These are phyloP conservation scores for Tetranychus piercei DNA, from an alignment of 2,888 invertebrate species.

Conservation along the genomic window DNA sequence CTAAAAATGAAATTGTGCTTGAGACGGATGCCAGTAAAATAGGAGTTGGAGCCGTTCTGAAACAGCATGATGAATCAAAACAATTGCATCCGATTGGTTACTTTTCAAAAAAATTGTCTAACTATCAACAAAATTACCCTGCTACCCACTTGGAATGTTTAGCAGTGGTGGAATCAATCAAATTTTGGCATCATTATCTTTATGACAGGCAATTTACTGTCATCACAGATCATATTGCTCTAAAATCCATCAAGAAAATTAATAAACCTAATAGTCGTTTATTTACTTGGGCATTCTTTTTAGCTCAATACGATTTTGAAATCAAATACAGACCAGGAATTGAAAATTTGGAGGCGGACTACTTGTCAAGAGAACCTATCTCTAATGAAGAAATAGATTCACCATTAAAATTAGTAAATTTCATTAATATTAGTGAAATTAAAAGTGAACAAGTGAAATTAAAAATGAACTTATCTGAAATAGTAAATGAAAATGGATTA, in stretches of 20 bases:
- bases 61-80: background rate
- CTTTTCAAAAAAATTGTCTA: constrained; percentile 22
- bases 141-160: constrained; percentile 25
- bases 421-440: background rate
- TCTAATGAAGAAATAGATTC: background rate
- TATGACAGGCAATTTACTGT: background rate
- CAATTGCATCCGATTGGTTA: constrained; percentile 22
- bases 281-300: background rate
- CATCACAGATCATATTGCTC: background rate
- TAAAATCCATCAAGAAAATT: background rate
- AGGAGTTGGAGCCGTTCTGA: background rate
- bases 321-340: background rate
- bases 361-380: background rate
- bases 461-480: background rate
- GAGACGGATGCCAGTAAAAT: background rate
- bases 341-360: background rate
- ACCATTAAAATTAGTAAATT: background rate
- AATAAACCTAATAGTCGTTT: background rate
- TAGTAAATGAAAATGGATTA: background rate
- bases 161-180: constrained; percentile 23
- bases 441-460: background rate
- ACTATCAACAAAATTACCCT: constrained; percentile 26
- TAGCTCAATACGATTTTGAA: background rate
- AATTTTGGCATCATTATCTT: background rate
- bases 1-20: background rate